Evolutionary conservation across 2,113 vertebrate species (phyloP).

Genomic region (Antennarius striatus): DNA sequence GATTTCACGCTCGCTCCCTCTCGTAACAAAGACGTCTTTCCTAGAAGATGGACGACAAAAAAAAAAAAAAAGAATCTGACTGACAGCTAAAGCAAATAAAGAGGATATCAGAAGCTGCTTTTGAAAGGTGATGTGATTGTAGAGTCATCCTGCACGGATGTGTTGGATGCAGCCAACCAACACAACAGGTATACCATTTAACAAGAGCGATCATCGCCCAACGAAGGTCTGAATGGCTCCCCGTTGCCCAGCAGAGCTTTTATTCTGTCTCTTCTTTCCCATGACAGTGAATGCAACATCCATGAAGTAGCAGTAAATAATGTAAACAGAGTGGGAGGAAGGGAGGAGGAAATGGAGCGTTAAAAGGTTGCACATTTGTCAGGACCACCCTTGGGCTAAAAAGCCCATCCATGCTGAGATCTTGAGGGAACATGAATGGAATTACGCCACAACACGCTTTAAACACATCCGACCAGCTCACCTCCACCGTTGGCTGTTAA

Average conservation of each 20-base stretch:
- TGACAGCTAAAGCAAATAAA: conserved; percentile 1
- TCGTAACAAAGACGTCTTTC: not conserved
- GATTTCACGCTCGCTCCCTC: conserved; percentile 10
- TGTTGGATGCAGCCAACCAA: not conserved
- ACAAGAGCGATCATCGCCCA: no score
- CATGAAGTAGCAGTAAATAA: conserved; percentile 70
- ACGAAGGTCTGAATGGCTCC: not conserved
- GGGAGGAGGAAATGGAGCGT: conserved; percentile 70
- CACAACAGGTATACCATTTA: not conserved
- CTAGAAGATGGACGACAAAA: not conserved
- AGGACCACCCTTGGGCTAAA: conserved; percentile 56
- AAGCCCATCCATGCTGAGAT: conserved; percentile 24
- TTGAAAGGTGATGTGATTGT: not conserved
- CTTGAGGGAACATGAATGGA: not conserved
- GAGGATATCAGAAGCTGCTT: not conserved
- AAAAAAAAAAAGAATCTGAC: no score
- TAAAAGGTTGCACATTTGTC: conserved; percentile 69
- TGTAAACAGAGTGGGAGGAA: conserved; percentile 60
- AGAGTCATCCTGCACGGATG: not conserved
- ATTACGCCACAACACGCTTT: not conserved
- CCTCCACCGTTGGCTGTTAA: no score
- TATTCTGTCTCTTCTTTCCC: conserved; percentile 14
- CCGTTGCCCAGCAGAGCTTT: no score
- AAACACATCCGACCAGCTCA: not conserved
- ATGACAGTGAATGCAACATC: conserved; percentile 69